Percentiles rank a stretch among this genome's conserved stretches.
Conservation (phyloP, 2,113 vertebrate genomes). For the Chunga burmeisteri region DNA sequence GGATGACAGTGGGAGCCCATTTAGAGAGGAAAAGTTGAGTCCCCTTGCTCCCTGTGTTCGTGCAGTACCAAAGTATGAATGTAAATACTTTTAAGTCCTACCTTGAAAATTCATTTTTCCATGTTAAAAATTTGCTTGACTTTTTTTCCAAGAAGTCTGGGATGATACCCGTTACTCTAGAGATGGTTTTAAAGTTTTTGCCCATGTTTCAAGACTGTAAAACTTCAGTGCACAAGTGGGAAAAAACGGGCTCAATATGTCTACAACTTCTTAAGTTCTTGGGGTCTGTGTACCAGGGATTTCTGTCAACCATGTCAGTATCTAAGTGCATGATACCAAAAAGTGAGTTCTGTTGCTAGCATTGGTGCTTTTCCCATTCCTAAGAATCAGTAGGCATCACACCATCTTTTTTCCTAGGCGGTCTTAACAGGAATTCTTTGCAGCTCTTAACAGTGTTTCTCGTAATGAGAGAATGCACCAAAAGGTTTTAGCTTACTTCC, state of each 20-base stretch:
- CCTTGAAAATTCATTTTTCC: not conserved
- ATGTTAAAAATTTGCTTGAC: not conserved
- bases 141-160: not conserved
- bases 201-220: not conserved
- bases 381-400: not conserved
- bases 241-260: not conserved
- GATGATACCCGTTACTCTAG: not conserved
- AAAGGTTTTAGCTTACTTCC: not conserved
- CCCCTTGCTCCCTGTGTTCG: not conserved
- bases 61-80: not conserved
- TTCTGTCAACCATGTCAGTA: not conserved
- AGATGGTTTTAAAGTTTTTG: not conserved
- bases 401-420: not conserved
- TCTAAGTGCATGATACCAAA: not conserved
- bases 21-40: not conserved
- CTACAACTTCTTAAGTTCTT: not conserved
- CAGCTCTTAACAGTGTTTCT: not conserved
- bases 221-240: not conserved
- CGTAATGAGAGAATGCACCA: not conserved
- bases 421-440: not conserved
- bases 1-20: not conserved
- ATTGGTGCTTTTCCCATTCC: not conserved
- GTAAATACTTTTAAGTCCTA: not conserved
- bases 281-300: not conserved
- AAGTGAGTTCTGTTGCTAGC: not conserved